Evolutionary conservation across 1,140 invertebrate genomes (phyloP).

Genomic region (Oedothorax gibbosus): DNA sequence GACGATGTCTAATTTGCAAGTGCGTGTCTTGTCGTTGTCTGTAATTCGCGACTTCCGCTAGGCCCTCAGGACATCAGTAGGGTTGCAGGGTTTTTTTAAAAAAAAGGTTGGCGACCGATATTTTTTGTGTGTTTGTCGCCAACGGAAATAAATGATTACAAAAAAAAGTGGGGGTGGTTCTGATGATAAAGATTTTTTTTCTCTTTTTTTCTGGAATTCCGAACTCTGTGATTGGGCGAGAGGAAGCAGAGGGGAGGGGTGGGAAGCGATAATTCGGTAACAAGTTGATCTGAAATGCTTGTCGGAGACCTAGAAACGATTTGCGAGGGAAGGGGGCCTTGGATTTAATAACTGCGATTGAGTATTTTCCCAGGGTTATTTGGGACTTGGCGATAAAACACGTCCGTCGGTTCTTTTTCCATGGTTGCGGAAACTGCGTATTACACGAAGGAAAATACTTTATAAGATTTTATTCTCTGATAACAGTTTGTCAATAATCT

Average conservation of each 20-base stretch:
- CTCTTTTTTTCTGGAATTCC: constrained; percentile 25
- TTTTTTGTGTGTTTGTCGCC: constrained; percentile 34
- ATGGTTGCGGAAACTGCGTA: no score
- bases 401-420: no score
- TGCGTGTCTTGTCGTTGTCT: constrained; percentile 59
- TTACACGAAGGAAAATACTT: no score
- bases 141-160: constrained; percentile 60
- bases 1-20: constrained; percentile 57
- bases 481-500: no score
- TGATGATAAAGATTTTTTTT: constrained; percentile 17
- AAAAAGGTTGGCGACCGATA: constrained; percentile 33
- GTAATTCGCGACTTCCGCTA: constrained; percentile 61
- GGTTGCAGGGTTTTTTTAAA: constrained; percentile 15
- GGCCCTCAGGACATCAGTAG: constrained; percentile 43
- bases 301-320: constrained; percentile 32
- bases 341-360: constrained; percentile 35
- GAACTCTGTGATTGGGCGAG: constrained; percentile 44
- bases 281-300: constrained; percentile 39
- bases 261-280: constrained; percentile 47
- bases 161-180: constrained; percentile 49
- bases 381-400: no score
- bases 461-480: no score
- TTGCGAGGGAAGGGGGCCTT: constrained; percentile 23
- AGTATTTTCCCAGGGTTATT: not conserved
- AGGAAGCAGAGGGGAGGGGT: not conserved